Conservation (phyloP, 1,140 invertebrate species). For the Idris sp. region DNA sequence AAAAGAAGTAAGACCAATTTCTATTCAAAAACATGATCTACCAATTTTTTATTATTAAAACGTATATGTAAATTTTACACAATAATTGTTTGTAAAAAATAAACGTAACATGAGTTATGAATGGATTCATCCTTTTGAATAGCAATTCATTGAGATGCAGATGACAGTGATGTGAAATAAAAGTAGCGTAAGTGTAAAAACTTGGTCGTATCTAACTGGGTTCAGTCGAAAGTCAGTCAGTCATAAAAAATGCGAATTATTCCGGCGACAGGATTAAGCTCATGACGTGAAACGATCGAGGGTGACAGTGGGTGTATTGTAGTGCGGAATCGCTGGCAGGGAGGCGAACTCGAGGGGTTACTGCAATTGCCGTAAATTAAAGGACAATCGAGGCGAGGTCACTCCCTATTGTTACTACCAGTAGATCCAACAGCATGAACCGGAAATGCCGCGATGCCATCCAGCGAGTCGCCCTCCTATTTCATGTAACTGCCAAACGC, state of each 20-base stretch:
- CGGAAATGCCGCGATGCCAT: slow-evolving; percentile 67
- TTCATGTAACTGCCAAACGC: slow-evolving; percentile 72
- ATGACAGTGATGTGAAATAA: slow-evolving; percentile 17
- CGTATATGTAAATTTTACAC: too few relatives aligned
- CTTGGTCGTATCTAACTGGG: slow-evolving; percentile 37
- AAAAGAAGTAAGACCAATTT: neutral
- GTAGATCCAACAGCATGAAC: slow-evolving; percentile 64
- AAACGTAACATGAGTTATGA: slow-evolving; percentile 5
- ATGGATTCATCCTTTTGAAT: slow-evolving; percentile 19
- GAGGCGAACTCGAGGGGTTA: slow-evolving; percentile 40
- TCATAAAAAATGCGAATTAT: slow-evolving; percentile 72
- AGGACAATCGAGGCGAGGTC: slow-evolving; percentile 74
- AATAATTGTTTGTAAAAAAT: slow-evolving; percentile 13
- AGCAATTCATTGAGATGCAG: slow-evolving; percentile 25
- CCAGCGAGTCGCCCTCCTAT: slow-evolving; percentile 68
- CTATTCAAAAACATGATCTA: too few relatives aligned
- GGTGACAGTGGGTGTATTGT: slow-evolving; percentile 50
- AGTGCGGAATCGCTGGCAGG: slow-evolving; percentile 34
- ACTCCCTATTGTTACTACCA: slow-evolving; percentile 71
- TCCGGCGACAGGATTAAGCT: slow-evolving; percentile 71
- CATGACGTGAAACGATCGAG: slow-evolving; percentile 63
- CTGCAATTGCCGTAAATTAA: slow-evolving; percentile 74
- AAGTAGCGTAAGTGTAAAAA: slow-evolving; percentile 42
- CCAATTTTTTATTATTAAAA: too few relatives aligned
- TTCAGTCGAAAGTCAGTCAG: slow-evolving; percentile 43